Conservation (phyloP, 2,888 invertebrate species). For the Thera obeliscata region DNA sequence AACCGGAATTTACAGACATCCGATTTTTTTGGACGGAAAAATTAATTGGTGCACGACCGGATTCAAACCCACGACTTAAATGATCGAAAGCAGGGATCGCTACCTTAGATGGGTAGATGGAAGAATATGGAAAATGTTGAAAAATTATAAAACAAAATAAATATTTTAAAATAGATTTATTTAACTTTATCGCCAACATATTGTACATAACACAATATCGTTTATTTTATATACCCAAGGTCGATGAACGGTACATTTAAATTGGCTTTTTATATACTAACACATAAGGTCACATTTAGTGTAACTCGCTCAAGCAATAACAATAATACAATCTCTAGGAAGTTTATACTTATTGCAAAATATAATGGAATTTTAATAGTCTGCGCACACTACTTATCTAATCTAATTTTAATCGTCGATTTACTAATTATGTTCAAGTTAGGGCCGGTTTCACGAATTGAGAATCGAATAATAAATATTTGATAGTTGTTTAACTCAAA, state of each 20-base stretch:
- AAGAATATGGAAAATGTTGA: too few species aligned
- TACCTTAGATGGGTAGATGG: too few species aligned
- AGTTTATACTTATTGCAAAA: background rate
- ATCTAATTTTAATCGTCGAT: background rate
- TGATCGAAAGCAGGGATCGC: too few species aligned
- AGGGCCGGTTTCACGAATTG: background rate
- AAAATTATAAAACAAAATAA: background rate
- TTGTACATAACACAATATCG: background rate
- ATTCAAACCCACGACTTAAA: too few species aligned
- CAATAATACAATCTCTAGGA: background rate
- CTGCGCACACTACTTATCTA: background rate
- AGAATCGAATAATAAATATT: background rate
- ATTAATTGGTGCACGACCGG: too few species aligned
- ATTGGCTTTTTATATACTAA: background rate
- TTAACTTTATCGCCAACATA: background rate
- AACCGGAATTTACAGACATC: too few species aligned
- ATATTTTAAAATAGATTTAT: background rate
- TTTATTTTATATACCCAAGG: constrained; percentile 1
- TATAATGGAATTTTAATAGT: background rate
- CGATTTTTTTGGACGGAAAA: too few species aligned
- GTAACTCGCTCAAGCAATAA: background rate
- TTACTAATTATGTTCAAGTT: background rate
- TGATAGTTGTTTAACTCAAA: too few species aligned
- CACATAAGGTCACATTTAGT: background rate
- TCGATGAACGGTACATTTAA: constrained; percentile 1